Evolutionary conservation across 2,113 vertebrate species (phyloP).

Genomic region (Donacobius atricapilla): DNA sequence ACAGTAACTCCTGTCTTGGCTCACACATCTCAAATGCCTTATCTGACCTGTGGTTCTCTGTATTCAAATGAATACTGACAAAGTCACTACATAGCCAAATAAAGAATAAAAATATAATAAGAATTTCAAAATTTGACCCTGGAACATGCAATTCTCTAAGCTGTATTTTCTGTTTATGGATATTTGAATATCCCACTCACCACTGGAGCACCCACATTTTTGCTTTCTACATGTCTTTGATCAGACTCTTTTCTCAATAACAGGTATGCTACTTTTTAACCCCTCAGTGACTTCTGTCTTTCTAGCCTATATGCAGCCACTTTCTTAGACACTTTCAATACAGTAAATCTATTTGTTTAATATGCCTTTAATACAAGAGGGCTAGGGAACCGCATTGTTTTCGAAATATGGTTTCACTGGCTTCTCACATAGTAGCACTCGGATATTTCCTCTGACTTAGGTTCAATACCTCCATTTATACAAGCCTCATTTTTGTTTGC

Average conservation of each 20-base stretch:
- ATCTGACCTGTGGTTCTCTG: background rate
- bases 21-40: background rate
- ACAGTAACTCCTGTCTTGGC: background rate
- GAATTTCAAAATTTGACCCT: background rate
- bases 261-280: background rate
- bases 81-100: background rate
- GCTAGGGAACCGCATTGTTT: background rate
- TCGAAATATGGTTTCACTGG: background rate
- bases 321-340: background rate
- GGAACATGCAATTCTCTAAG: background rate
- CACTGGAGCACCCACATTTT: background rate
- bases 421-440: background rate
- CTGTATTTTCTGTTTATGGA: background rate
- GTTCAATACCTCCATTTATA: conserved; percentile 45
- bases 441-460: conserved; percentile 19
- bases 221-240: background rate
- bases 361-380: background rate
- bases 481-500: background rate
- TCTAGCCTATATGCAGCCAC: background rate
- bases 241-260: background rate
- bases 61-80: background rate
- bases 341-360: background rate
- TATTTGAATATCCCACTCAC: background rate
- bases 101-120: background rate
- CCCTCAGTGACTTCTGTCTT: background rate